Evolutionary conservation across 92 coral and sea anemone genomes (phyloP).

Genomic region (Bergia puertoricense): DNA sequence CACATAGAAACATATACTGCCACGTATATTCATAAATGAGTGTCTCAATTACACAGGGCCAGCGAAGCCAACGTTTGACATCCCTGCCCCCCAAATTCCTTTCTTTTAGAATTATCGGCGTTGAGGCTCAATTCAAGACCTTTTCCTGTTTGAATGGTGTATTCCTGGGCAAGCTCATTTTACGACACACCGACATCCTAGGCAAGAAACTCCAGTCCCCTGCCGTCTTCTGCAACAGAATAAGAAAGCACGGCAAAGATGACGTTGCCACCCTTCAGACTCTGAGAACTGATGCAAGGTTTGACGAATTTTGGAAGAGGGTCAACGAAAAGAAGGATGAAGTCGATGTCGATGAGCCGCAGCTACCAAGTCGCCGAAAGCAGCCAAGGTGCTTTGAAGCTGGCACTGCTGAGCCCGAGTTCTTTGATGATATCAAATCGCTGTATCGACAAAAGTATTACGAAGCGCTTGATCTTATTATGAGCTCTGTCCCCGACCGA

Average conservation of each 20-base stretch:
- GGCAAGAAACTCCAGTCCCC: slow-evolving; percentile 27
- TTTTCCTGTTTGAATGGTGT: slow-evolving; percentile 27
- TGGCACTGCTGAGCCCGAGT: neutral
- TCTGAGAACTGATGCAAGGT: neutral
- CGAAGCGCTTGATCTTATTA: too few species aligned
- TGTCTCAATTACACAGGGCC: too few species aligned
- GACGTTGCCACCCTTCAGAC: slow-evolving; percentile 23
- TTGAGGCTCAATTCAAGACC: neutral
- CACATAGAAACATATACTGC: too few species aligned
- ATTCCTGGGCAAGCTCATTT: slow-evolving; percentile 31
- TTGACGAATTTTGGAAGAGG: neutral
- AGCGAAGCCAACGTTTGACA: too few species aligned
- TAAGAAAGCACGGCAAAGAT: slow-evolving; percentile 7
- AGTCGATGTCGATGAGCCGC: neutral
- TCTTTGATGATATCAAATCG: neutral
- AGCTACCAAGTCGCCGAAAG: slow-evolving; percentile 13
- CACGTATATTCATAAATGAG: too few species aligned
- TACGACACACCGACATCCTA: slow-evolving; percentile 3
- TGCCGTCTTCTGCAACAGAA: slow-evolving; percentile 14
- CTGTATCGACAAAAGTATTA: too few species aligned
- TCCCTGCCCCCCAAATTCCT: too few species aligned
- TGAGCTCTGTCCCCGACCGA: too few species aligned
- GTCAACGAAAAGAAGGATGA: neutral
- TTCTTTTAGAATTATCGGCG: too few species aligned
- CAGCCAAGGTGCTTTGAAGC: slow-evolving; percentile 12